phyloP scores from a whole-genome alignment of 2,888 invertebrate species.

The Notocelia uddmanniana region DNA sequence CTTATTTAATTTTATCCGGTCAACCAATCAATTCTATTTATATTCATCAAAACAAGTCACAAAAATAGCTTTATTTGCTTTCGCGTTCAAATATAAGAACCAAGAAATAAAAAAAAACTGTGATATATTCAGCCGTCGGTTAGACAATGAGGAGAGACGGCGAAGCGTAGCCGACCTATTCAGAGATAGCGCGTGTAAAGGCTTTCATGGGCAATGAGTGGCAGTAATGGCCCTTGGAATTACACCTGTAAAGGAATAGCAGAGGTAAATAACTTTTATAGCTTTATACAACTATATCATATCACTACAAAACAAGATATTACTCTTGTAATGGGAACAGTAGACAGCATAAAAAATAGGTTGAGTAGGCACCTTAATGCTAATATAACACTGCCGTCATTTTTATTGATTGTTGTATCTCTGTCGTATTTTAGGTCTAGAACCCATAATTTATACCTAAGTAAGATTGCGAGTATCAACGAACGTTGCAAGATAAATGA shows the following conservation, averaged over 20 bases:
- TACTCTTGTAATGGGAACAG: neutral
- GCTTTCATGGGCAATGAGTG: constrained; percentile 16
- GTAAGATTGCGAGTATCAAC: too few species aligned
- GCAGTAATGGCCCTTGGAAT: constrained; percentile 18
- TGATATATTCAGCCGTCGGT: constrained; percentile 3
- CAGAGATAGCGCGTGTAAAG: constrained; percentile 18
- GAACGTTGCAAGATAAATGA: too few species aligned
- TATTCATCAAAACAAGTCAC: too few species aligned
- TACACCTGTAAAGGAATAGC: constrained; percentile 15
- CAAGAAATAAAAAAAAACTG: constrained; percentile 6
- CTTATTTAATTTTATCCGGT: too few species aligned
- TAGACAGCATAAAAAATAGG: too few species aligned
- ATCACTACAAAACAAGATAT: neutral
- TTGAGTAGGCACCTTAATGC: too few species aligned
- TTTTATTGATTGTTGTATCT: too few species aligned
- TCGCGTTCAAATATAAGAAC: neutral
- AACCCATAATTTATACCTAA: too few species aligned
- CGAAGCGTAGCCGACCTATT: neutral
- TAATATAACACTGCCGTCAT: too few species aligned
- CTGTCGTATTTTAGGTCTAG: too few species aligned
- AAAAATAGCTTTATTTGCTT: too few species aligned
- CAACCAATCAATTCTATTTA: too few species aligned
- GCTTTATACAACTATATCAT: neutral
- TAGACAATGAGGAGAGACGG: constrained; percentile 14
- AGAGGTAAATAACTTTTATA: constrained; percentile 3